Conservation (phyloP, 2,113 vertebrate genomes). For the Ranitomeya variabilis region DNA sequence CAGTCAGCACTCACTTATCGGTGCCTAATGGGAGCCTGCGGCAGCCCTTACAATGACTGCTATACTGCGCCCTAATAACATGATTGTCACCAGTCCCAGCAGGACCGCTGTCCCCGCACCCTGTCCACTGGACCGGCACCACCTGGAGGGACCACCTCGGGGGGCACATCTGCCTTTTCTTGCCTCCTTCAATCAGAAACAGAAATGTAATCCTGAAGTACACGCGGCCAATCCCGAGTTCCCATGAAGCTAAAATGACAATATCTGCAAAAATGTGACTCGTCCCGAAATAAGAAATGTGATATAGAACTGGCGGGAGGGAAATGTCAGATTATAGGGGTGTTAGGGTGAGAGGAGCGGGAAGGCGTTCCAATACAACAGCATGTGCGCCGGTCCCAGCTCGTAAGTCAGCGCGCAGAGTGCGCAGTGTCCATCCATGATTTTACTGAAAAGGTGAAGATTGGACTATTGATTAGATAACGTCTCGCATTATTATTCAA, state of each 20-base stretch:
- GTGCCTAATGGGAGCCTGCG: no score
- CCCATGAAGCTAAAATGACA: slow-evolving; percentile 11
- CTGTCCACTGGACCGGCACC: no score
- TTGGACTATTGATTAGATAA: slow-evolving; percentile 4
- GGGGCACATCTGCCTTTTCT: no score
- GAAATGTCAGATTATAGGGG: neutral
- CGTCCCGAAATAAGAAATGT: slow-evolving; percentile 14
- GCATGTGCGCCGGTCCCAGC: neutral
- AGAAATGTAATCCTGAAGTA: no score
- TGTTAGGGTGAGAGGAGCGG: slow-evolving; percentile 1
- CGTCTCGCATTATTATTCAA: neutral
- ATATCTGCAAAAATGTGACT: slow-evolving; percentile 21
- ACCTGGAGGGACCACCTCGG: neutral
- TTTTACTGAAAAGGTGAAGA: neutral
- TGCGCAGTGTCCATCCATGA: neutral
- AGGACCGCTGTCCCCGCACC: no score
- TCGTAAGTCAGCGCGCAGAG: neutral
- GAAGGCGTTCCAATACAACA: neutral
- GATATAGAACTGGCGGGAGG: neutral
- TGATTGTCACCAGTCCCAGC: no score
- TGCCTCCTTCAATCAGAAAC: neutral
- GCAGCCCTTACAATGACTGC: no score
- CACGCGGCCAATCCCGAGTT: neutral
- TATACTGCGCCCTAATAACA: no score
- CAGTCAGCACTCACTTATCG: no score